A percentile compares a stretch with the other conserved stretches of the same genome.
phyloP scores from a whole-genome alignment of 1,140 invertebrate genomes.

The Drosophila melanica region DNA sequence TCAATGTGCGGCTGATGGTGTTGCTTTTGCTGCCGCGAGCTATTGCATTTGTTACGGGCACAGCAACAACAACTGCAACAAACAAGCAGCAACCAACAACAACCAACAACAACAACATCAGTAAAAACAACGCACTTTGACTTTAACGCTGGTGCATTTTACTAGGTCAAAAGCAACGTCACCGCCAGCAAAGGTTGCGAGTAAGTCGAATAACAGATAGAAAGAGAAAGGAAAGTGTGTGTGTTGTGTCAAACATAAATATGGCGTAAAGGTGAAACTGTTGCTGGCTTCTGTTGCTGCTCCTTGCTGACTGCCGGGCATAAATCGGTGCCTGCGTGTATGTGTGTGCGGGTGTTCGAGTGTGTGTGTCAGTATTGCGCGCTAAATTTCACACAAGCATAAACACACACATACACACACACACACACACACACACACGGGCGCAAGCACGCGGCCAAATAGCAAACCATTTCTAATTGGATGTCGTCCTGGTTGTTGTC shows the following conservation, averaged over 20 bases:
- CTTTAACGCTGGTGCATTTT: conserved; percentile 79
- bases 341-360: conserved; percentile 23
- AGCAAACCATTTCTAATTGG: conserved; percentile 77
- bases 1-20: conserved; percentile 24
- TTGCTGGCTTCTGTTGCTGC: conserved; percentile 47
- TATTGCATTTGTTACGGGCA: conserved; percentile 60
- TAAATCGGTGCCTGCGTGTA: conserved; percentile 59
- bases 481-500: conserved; percentile 63
- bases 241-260: conserved; percentile 75
- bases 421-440: conserved; percentile 15
- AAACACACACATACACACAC: conserved; percentile 18
- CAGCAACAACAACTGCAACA: conserved; percentile 29
- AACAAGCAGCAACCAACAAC: not conserved
- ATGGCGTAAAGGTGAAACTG: conserved; percentile 77
- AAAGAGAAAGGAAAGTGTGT: conserved; percentile 16
- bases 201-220: conserved; percentile 5
- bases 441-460: conserved; percentile 40
- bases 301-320: conserved; percentile 60
- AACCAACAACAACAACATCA: conserved; percentile 5
- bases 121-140: conserved; percentile 69
- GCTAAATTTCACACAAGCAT: conserved; percentile 65
- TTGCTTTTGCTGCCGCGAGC: conserved; percentile 41
- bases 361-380: conserved; percentile 45
- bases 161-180: conserved; percentile 81
- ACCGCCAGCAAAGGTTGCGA: conserved; percentile 40